Percentiles rank a stretch among this genome's conserved stretches.
These are phyloP conservation scores for Lepidocyrtinus sp. DNA, from an alignment of 2,888 invertebrate species.

Conservation along the genomic window DNA sequence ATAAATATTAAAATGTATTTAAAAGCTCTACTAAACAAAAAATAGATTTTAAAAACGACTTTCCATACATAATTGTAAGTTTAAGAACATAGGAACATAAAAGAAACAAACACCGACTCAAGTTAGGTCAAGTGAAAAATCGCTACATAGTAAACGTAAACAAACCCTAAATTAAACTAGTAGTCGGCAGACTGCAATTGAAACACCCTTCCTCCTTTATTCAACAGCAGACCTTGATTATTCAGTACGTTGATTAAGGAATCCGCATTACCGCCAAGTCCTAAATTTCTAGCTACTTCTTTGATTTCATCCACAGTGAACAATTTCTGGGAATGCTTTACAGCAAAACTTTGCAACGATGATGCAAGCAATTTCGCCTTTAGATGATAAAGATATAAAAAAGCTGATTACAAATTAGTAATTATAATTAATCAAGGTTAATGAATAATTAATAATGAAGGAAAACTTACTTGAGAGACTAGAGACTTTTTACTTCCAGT, in stretches of 20 bases:
- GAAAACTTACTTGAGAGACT: slow-evolving; percentile 38
- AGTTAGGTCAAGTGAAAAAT: not conserved
- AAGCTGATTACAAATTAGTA: not conserved
- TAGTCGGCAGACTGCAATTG: slow-evolving; percentile 76
- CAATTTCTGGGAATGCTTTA: slow-evolving; percentile 79
- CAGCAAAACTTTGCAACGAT: slow-evolving; percentile 79
- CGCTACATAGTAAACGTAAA: too few relatives aligned
- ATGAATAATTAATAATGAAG: too few relatives aligned
- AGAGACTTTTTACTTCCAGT: slow-evolving; percentile 34
- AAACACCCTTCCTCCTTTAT: slow-evolving; percentile 84
- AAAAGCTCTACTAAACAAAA: too few relatives aligned
- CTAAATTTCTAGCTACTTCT: slow-evolving; percentile 80
- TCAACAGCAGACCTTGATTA: slow-evolving; percentile 86
- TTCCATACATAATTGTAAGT: too few relatives aligned
- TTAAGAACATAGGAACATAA: too few relatives aligned
- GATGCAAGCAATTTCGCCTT: slow-evolving; percentile 83
- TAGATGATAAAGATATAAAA: not conserved
- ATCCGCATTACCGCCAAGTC: slow-evolving; percentile 79
- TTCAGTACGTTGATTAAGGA: slow-evolving; percentile 85
- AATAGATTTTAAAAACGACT: too few relatives aligned
- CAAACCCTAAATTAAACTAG: too few relatives aligned
- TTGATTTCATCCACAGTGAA: slow-evolving; percentile 85
- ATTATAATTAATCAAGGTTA: not conserved
- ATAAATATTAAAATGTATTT: too few relatives aligned
- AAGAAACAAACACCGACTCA: not conserved